Base-by-base conservation (phyloP, 53 echinoderm and acorn worm species). In the Holothuria scabra region DNA sequence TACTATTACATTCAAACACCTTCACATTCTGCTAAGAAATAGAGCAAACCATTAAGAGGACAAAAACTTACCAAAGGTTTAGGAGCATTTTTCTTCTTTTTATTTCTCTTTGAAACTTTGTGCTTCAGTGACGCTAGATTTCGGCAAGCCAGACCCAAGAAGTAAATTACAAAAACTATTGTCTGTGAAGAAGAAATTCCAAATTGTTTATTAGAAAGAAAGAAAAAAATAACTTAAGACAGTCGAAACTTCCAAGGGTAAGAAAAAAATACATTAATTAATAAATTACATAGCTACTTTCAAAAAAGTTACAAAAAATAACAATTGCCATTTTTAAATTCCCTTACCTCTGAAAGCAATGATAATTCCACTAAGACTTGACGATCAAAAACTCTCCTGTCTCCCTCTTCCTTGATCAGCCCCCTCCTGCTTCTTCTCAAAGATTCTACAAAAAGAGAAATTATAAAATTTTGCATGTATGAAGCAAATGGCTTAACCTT, bases 1-100 rank as follows among this genome's bases (percentile, higher is more conserved):
- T 5, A 44, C 44, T 44, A 44, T 5, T 44, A 1, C 18, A 52
- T 16, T 52, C 3, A 52, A 16, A 14, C 8, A 52, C 18, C 18
- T 52, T 52, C 18, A 52, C 52, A 52, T 1, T 52, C 14, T 52
- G 52, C 41, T 6, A 35, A 35, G 6, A 41, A 52, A 52, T 48
- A 48, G 1, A 52, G 18, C 18, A 52, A 5, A 52, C 52, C 8
- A 12, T 16, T 4, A 16, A 52, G 0, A 52, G 1, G 4, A 41
- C 62, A 35, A 11, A 28, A 76, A 30, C 93, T 78, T 87, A 93
- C 93, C 90, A 93, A 70, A 22, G 87, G 87, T 66, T 93, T 92
- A 11, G 86, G 76, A 60, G 90, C 48, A 55, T 85, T 87, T 81
- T 95, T 96, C 91, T 95, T 95, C 81, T 96, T 96, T 64, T 76